Evolutionary conservation across 2,797 vertebrate genomes (phyloP), one percentile per base, ranked within the genome.

Genomic region (Lateolabrax maculatus): DNA sequence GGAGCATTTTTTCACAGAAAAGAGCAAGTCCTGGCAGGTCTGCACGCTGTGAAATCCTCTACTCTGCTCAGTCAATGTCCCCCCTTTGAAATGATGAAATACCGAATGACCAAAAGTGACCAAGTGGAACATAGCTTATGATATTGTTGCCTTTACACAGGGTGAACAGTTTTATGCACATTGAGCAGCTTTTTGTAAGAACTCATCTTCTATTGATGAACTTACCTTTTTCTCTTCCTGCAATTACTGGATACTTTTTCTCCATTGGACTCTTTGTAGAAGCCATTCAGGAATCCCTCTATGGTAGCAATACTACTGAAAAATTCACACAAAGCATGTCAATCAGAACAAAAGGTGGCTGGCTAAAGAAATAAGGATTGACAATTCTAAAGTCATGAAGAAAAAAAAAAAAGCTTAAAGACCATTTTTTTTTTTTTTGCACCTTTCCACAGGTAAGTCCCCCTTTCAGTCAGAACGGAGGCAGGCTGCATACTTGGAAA

Each of bases 151-250:
- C 23, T 43, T 18, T n/a, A 56, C 2, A 77, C 31, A 60, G 19
- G 27, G 15, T 44, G 11, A 29, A 23, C 16, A 61, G 11, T 19
- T 65, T n/a, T 63, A 49, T 18, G 39, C 23, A 63, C 10, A 52
- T 53, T 25, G n/a, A 29, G 5, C 3, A 57, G 6, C 0, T 39
- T 0, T 77, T 41, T 65, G 29, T 21, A 19, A 43, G n/a, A 53
- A 34, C 36, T 48, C 2, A 37, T 41, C 44, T 9, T 51, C 21
- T 2, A 29, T 8, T 52, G 9, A 46, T 23, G 9, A 29, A 75
- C 92, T 79, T 73, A 96, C 96, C 96, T 41, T 87, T 95, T 82
- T 96, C 95, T 87, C 83, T 88, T 72, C 95, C 93, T 72, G 94
- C 94, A 53, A 93, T 94, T 18, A 71, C 41, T 0, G 94, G 88